A percentile compares a stretch with the other conserved stretches of the same genome.
phyloP scores from a whole-genome alignment of 2,797 vertebrate species.

The Gadopsis bispinosus region DNA sequence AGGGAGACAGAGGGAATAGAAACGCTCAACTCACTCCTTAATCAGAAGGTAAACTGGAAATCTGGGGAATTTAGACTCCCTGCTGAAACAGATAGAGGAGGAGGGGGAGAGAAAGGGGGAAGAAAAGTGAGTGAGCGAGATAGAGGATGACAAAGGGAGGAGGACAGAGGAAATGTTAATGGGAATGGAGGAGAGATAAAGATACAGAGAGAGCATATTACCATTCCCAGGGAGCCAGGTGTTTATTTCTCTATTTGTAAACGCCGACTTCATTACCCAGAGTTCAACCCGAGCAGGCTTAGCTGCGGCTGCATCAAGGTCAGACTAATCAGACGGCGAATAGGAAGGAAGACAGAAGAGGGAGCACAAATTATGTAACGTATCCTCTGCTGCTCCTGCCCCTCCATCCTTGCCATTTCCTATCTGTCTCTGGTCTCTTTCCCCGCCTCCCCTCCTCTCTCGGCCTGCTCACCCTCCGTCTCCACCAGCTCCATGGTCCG shows the following conservation, averaged over 20 bases:
- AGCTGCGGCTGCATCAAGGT: slow-evolving; percentile 74
- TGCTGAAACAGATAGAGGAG: slow-evolving; percentile 60
- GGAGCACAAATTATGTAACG: slow-evolving; percentile 72
- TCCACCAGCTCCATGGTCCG: slow-evolving; percentile 21
- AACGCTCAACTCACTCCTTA: slow-evolving; percentile 93
- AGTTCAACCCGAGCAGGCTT: slow-evolving; percentile 77
- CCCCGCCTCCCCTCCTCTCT: neutral
- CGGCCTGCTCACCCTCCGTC: neutral
- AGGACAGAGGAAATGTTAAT: slow-evolving; percentile 70
- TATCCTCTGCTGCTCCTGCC: slow-evolving; percentile 44
- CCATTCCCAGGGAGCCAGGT: slow-evolving; percentile 72
- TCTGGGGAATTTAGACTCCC: slow-evolving; percentile 81
- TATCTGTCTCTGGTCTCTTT: slow-evolving; percentile 29
- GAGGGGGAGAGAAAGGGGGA: neutral
- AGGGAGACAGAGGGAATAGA: slow-evolving; percentile 91
- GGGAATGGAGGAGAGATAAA: slow-evolving; percentile 60
- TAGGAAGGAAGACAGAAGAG: slow-evolving; percentile 58
- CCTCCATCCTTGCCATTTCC: slow-evolving; percentile 59
- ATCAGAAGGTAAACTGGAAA: slow-evolving; percentile 94
- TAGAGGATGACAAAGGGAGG: slow-evolving; percentile 57
- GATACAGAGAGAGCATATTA: slow-evolving; percentile 64
- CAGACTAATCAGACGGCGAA: slow-evolving; percentile 71
- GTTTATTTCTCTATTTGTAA: slow-evolving; percentile 81
- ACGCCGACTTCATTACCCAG: slow-evolving; percentile 77
- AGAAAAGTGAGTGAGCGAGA: slow-evolving; percentile 40